These are phyloP conservation scores for Lepidonotus clava DNA, from an alignment of 2,888 invertebrate genomes.

Conservation along the genomic window DNA sequence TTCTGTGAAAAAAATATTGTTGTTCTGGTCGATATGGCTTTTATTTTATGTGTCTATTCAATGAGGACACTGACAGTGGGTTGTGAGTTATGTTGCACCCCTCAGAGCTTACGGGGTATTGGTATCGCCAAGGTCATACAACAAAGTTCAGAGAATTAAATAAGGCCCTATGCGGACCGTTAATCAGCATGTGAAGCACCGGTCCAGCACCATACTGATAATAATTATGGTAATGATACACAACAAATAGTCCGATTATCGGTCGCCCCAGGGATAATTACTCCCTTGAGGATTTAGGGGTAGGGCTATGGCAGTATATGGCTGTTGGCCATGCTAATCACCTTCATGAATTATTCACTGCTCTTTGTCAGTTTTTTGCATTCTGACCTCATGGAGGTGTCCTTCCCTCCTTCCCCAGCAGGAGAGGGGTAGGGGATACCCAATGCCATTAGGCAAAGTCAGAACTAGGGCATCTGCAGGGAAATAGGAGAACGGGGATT, in stretches of 20 bases:
- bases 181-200: background rate
- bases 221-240: background rate
- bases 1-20: no score
- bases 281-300: background rate
- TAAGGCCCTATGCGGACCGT: background rate
- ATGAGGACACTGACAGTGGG: no score
- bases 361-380: background rate
- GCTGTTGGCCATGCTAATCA: conserved; percentile 1
- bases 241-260: background rate
- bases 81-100: no score
- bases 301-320: background rate
- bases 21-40: no score
- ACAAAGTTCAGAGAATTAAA: no score
- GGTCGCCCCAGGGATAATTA: background rate
- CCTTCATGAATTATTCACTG: background rate
- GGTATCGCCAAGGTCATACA: no score
- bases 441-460: no score
- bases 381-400: background rate
- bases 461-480: no score
- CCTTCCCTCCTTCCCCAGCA: background rate
- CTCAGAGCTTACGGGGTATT: no score
- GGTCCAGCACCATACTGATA: background rate
- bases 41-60: no score
- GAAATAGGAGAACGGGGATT: background rate
- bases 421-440: background rate